phyloP scores from a whole-genome alignment of 2,113 vertebrate species.

The Speoplatyrhinus poulsoni region DNA sequence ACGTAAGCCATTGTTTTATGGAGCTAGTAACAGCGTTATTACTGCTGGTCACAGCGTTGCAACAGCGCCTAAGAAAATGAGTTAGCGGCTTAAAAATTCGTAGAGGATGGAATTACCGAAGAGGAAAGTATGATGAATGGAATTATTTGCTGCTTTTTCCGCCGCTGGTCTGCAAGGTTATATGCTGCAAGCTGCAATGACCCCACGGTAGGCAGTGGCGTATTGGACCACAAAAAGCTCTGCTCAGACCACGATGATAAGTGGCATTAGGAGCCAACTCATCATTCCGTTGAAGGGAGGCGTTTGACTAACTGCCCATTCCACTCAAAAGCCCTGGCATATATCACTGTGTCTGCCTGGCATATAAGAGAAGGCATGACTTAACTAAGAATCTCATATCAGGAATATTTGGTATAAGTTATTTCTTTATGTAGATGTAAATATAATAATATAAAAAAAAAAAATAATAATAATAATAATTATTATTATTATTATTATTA shows the following conservation, averaged over 20 bases:
- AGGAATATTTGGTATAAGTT: constrained; percentile 21
- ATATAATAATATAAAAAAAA: constrained; percentile 37
- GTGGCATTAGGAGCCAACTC: constrained; percentile 65
- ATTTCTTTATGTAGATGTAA: not conserved
- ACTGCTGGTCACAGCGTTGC: constrained; percentile 24
- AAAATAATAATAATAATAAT: not conserved
- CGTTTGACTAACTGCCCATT: constrained; percentile 69
- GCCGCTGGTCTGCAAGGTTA: constrained; percentile 33
- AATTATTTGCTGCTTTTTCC: constrained; percentile 43
- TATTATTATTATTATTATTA: no score
- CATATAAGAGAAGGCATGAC: constrained; percentile 41
- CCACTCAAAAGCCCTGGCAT: constrained; percentile 66
- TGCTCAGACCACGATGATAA: constrained; percentile 64
- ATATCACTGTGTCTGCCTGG: constrained; percentile 65
- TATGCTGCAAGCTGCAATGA: constrained; percentile 25
- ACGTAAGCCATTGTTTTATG: constrained; percentile 52
- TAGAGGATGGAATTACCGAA: constrained; percentile 2
- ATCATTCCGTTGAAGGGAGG: constrained; percentile 61
- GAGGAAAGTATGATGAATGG: constrained; percentile 29
- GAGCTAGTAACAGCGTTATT: constrained; percentile 36
- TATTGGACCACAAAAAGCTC: constrained; percentile 53
- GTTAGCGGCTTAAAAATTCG: constrained; percentile 30
- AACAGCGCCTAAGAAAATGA: constrained; percentile 40
- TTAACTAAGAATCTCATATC: constrained; percentile 7
- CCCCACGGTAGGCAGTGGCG: constrained; percentile 40